Percentiles rank a stretch among this genome's conserved stretches.
phyloP scores from a whole-genome alignment of 2,113 vertebrate genomes.

The Mirounga angustirostris region DNA sequence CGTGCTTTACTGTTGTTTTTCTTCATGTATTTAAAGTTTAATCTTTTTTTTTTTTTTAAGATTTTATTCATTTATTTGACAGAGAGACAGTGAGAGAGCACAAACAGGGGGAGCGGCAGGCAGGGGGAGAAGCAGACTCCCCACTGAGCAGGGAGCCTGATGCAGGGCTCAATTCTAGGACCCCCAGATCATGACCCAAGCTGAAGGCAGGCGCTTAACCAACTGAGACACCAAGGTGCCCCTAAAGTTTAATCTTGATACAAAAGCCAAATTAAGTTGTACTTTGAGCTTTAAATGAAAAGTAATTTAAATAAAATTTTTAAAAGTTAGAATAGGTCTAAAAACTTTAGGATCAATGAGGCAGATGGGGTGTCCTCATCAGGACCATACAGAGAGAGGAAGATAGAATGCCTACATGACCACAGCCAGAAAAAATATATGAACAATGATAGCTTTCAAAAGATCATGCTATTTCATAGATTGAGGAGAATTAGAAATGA shows the following conservation, averaged over 20 bases:
- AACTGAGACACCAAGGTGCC: too few relatives aligned
- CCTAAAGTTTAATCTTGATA: not conserved
- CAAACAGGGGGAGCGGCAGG: too few relatives aligned
- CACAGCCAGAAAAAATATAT: not conserved
- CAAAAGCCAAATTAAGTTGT: not conserved
- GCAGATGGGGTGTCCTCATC: rapidly evolving
- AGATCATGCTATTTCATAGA: not conserved
- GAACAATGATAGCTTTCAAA: not conserved
- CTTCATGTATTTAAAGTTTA: not conserved
- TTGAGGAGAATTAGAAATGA: not conserved
- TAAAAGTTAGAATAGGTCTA: not conserved
- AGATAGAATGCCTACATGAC: not conserved
- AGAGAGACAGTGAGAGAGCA: too few relatives aligned
- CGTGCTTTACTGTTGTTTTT: not conserved
- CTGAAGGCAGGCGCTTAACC: too few relatives aligned
- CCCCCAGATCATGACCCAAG: too few relatives aligned
- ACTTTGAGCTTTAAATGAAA: not conserved
- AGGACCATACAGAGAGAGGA: not conserved
- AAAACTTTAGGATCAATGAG: not conserved
- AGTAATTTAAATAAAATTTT: not conserved
- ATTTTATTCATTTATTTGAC: too few relatives aligned
- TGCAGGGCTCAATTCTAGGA: too few relatives aligned
- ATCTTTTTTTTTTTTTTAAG: not conserved
- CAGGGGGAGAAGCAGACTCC: too few relatives aligned
- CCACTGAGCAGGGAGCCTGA: too few relatives aligned